These are phyloP conservation scores for Dendroctonus ponderosae DNA, from an alignment of 1,140 invertebrate species.

Conservation along the genomic window DNA sequence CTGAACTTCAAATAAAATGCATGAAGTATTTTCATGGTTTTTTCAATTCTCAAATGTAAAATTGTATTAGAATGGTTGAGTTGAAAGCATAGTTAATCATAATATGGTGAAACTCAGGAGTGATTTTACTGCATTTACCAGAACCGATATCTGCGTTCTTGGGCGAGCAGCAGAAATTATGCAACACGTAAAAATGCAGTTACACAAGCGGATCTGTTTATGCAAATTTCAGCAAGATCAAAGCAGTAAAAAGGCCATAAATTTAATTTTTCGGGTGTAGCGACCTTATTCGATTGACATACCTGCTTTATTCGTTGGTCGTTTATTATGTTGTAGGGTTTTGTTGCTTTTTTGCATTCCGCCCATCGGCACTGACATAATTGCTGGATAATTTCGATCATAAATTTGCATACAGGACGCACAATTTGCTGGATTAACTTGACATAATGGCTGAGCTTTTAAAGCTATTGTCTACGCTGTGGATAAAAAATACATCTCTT, in stretches of 20 bases:
- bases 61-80: too few relatives aligned
- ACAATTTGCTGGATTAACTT: too few relatives aligned
- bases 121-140: too few relatives aligned
- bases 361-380: background rate
- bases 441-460: too few relatives aligned
- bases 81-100: too few relatives aligned
- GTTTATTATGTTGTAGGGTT: constrained; percentile 2
- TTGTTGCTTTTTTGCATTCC: constrained; percentile 13
- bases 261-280: constrained; percentile 11
- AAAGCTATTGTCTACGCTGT: too few relatives aligned
- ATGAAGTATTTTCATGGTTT: too few relatives aligned
- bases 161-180: background rate
- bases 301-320: background rate
- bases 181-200: constrained; percentile 8
- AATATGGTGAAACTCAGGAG: too few relatives aligned
- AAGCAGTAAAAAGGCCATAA: constrained; percentile 7
- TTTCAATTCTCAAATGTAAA: too few relatives aligned
- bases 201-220: constrained; percentile 13
- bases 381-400: constrained; percentile 8
- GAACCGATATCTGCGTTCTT: too few relatives aligned
- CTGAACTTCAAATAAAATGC: too few relatives aligned
- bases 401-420: background rate
- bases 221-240: constrained; percentile 13
- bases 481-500: too few relatives aligned
- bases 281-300: constrained; percentile 16